These are phyloP conservation scores for Pyrgus malvae DNA, from an alignment of 2,888 invertebrate genomes.

Conservation along the genomic window DNA sequence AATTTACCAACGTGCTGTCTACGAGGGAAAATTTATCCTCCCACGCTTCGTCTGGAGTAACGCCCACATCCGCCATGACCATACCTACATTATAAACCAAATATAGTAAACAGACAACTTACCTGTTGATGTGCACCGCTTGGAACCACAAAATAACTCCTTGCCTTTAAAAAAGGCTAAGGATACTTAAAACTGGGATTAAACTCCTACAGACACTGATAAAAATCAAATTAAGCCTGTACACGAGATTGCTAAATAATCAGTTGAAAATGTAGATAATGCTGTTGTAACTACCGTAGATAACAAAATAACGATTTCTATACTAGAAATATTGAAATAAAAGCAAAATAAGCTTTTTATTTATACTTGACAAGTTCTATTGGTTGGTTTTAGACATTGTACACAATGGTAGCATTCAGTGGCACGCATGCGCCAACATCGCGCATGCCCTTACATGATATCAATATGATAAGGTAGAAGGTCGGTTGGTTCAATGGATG, in stretches of 20 bases:
- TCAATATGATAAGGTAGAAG: constrained; percentile 70
- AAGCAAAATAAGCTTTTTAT: constrained; percentile 53
- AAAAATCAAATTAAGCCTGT: not conserved
- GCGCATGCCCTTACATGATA: constrained; percentile 62
- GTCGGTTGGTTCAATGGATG: constrained; percentile 61
- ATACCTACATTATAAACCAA: constrained; percentile 39
- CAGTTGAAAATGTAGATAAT: constrained; percentile 7
- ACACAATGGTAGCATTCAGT: constrained; percentile 50
- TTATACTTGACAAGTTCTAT: constrained; percentile 62
- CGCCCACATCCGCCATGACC: constrained; percentile 54
- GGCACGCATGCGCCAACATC: constrained; percentile 40
- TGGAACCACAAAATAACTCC: constrained; percentile 27
- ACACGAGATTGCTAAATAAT: not conserved
- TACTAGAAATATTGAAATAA: not conserved
- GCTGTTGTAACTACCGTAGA: not conserved
- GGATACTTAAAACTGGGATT: not conserved
- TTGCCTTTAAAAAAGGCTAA: not conserved
- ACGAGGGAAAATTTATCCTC: constrained; percentile 59
- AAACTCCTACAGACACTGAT: constrained; percentile 3
- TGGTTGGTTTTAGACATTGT: constrained; percentile 52
- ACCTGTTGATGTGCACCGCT: constrained; percentile 64
- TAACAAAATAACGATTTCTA: not conserved
- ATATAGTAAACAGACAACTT: constrained; percentile 48
- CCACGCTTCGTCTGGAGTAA: constrained; percentile 71
- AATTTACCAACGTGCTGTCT: constrained; percentile 55